These are phyloP conservation scores for Megathymus violae DNA, from an alignment of 1,140 invertebrate species.

Conservation along the genomic window DNA sequence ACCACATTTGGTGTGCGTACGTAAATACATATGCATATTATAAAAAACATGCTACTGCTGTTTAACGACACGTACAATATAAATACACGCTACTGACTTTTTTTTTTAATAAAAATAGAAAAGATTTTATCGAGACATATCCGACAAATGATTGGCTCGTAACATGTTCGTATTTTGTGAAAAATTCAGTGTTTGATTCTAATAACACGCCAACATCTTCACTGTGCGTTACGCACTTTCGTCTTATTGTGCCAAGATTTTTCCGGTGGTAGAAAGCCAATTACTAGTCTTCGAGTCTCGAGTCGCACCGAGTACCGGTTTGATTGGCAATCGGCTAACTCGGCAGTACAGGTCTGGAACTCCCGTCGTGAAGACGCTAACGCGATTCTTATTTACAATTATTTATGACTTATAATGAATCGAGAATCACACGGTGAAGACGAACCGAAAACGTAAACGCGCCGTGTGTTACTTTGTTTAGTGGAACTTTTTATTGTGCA, in stretches of 20 bases:
- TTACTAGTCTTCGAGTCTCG: conserved; percentile 55
- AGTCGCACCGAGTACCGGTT: conserved; percentile 51
- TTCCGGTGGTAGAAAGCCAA: conserved; percentile 58
- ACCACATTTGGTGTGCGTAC: no score
- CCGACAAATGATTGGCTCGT: no score
- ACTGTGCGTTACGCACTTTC: conserved; percentile 2
- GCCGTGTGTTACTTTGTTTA: neutral
- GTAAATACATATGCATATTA: no score
- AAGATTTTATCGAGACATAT: no score
- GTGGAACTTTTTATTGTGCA: conserved; percentile 37
- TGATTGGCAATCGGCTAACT: conserved; percentile 26
- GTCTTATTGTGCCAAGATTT: conserved; percentile 32
- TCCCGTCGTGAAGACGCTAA: conserved; percentile 42
- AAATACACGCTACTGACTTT: no score
- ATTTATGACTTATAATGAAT: conserved; percentile 25
- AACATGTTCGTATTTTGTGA: neutral
- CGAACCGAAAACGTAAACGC: conserved; percentile 7
- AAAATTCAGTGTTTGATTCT: neutral
- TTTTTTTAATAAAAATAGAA: no score
- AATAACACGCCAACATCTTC: neutral
- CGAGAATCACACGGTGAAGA: conserved; percentile 10
- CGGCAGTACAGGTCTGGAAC: conserved; percentile 48
- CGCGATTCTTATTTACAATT: conserved; percentile 17
- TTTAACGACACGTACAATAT: no score
- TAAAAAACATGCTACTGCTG: no score